Evolutionary conservation across 1,140 invertebrate species (phyloP), one percentile per base, ranked within the genome.

Genomic region (Aphelenchoides fujianensis): DNA sequence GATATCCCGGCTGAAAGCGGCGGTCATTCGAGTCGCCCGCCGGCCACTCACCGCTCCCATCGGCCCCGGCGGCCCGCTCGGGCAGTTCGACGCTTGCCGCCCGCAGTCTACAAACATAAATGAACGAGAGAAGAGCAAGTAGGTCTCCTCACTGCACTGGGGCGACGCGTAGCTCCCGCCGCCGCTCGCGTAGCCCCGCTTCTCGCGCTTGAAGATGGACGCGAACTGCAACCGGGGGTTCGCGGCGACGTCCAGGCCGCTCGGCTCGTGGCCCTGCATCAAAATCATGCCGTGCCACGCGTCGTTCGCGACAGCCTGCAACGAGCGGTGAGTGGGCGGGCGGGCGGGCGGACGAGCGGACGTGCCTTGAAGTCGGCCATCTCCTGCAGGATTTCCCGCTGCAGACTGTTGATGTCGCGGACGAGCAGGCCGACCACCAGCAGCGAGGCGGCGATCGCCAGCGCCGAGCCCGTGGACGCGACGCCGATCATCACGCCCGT

Each of bases 231-330:
- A 12, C 16, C 37, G 16, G 19, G 57, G 57, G 53, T 16, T 61
- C 19, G 9, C 57, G n/a, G n/a, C n/a, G n/a, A n/a, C n/a, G 16
- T 16, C 16, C 9, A 53, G 16, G 57, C 57, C 57, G 19, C 57
- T 61, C 53, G 57, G 57, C 19, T 61, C 54, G 28, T 70, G 32
- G n/a, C 68, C 48, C 23, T 76, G 77, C 12, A 79, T 32, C 3
- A 32, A 35, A 9, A 79, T 74, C 37, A 76, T 66, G 32, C 55
- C 74, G 36, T 78, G 76, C 74, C 74, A 76, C 5, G 74, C 74
- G 27, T 79, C 74, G 28, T 76, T 75, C 1, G 74, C 66, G 9
- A 75, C 30, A 30, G 28, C 70, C 75, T 77, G 35, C 23, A 77
- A 73, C 9, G 7, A n/a, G n/a, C n/a, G n/a, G 7, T 9, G 37